These are phyloP conservation scores for Chalcosyrphus nemorum DNA, from an alignment of 2,888 invertebrate genomes.

Conservation along the genomic window DNA sequence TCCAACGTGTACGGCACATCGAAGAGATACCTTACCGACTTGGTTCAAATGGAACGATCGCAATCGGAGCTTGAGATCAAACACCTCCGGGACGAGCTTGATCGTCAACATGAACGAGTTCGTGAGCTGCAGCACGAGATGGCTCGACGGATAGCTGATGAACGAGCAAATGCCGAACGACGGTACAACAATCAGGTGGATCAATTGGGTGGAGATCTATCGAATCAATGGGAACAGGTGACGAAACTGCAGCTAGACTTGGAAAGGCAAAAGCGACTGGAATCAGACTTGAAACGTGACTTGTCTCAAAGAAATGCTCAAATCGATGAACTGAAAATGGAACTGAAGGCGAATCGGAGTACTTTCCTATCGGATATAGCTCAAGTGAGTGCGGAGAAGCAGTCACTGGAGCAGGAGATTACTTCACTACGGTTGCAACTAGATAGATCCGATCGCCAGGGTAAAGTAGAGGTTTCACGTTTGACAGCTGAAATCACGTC, in stretches of 20 bases:
- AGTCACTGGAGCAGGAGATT: conserved; percentile 91
- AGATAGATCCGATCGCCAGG: conserved; percentile 89
- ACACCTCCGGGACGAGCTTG: conserved; percentile 89
- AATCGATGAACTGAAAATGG: conserved; percentile 91
- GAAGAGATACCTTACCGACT: conserved; percentile 88
- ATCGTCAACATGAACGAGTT: conserved; percentile 89
- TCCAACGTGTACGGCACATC: conserved; percentile 85
- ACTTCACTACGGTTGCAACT: conserved; percentile 86
- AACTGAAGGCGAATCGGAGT: conserved; percentile 87
- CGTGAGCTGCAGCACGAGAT: conserved; percentile 90
- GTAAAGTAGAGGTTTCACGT: conserved; percentile 89
- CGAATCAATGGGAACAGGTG: conserved; percentile 91
- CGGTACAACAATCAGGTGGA: conserved; percentile 90
- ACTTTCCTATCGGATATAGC: conserved; percentile 90
- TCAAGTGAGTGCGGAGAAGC: conserved; percentile 89
- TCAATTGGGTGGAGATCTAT: conserved; percentile 89
- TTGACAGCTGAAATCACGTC: conserved; percentile 89
- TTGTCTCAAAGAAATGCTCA: conserved; percentile 88
- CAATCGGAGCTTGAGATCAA: conserved; percentile 90
- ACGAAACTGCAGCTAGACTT: conserved; percentile 90
- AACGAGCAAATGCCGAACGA: conserved; percentile 88
- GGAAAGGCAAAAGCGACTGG: conserved; percentile 90
- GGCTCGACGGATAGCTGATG: conserved; percentile 87
- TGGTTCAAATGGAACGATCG: conserved; percentile 90
- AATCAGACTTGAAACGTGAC: conserved; percentile 89